phyloP scores from a whole-genome alignment of 2,797 vertebrate species.

The Pangasius krempfi region DNA sequence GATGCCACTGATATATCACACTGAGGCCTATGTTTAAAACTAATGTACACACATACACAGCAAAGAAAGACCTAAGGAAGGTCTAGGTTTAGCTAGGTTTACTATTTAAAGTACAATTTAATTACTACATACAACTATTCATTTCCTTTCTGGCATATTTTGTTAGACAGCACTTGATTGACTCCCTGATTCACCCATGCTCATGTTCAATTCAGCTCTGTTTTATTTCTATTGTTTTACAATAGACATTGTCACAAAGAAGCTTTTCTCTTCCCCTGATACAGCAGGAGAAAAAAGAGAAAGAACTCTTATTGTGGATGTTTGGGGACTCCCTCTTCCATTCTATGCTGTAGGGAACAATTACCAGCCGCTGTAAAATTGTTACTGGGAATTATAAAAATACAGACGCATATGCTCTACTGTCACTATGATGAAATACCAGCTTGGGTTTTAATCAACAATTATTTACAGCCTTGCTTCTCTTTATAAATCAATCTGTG shows the following conservation, averaged over 20 bases:
- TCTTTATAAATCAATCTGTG: neutral
- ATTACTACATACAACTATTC: neutral
- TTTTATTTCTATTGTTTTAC: neutral
- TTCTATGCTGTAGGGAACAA: neutral
- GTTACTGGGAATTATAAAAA: neutral
- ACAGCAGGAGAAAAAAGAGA: neutral
- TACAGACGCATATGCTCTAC: neutral
- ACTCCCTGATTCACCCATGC: neutral
- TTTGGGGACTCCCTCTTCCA: neutral
- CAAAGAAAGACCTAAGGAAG: neutral
- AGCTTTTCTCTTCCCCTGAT: neutral
- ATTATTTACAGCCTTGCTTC: neutral
- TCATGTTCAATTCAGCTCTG: neutral
- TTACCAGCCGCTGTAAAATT: neutral
- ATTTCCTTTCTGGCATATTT: neutral
- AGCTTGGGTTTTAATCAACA: conserved; percentile 3
- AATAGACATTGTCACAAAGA: neutral
- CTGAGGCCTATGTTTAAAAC: neutral
- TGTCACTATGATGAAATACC: neutral
- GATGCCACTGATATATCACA: neutral
- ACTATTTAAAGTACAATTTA: neutral
- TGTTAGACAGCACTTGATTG: neutral
- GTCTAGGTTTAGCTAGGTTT: neutral
- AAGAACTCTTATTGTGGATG: neutral
- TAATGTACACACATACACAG: neutral